phyloP scores from a whole-genome alignment of 2,888 invertebrate species.

The Diplolepis rosae region DNA sequence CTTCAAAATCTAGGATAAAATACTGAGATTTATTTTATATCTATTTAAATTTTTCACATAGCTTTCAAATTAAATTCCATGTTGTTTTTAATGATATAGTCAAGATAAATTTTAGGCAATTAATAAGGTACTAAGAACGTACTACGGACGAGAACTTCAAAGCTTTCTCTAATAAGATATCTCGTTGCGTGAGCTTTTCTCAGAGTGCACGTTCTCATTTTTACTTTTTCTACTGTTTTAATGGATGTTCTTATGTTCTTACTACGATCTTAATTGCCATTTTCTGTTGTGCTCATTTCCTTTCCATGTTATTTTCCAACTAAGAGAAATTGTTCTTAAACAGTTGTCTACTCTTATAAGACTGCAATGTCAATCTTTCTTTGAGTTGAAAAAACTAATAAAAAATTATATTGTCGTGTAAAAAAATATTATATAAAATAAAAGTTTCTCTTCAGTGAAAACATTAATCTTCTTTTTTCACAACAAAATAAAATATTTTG shows the following conservation, averaged over 20 bases:
- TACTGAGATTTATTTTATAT: background rate
- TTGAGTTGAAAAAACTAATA: background rate
- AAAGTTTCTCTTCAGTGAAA: too few relatives aligned
- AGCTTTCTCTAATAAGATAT: conserved; percentile 31
- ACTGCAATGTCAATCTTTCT: background rate
- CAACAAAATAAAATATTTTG: too few relatives aligned
- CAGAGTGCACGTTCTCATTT: background rate
- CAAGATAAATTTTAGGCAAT: background rate
- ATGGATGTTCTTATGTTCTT: background rate
- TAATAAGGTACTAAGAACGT: background rate
- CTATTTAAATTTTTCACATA: background rate
- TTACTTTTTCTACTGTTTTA: conserved; percentile 8
- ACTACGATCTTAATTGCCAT: background rate
- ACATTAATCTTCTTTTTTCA: too few relatives aligned
- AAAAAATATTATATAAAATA: background rate
- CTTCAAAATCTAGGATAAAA: background rate
- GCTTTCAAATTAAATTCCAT: background rate
- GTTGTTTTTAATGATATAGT: background rate
- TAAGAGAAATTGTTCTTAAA: background rate
- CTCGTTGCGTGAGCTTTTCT: conserved; percentile 20
- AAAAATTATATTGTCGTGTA: background rate
- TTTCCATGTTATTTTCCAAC: background rate
- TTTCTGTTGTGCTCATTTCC: background rate
- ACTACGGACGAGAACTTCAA: background rate
- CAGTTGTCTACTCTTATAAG: background rate